Percentiles rank a stretch among this genome's conserved stretches.
phyloP scores from a whole-genome alignment of 2,797 vertebrate species.

The Sebastes cheni region DNA sequence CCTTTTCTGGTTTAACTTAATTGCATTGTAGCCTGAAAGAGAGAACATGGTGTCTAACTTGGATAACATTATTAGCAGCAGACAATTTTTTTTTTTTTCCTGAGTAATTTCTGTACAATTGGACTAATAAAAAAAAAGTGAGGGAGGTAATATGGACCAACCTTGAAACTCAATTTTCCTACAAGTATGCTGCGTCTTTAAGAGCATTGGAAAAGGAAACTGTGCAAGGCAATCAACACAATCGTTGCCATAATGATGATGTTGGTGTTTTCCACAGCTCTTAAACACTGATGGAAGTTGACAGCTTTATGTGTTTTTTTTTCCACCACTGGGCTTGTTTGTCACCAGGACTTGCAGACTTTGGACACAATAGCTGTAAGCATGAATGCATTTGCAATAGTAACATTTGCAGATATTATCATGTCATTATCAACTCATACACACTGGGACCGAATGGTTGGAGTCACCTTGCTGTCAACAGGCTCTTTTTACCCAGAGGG shows the following conservation, averaged over 20 bases:
- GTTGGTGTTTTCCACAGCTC: neutral
- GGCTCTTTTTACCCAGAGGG: neutral
- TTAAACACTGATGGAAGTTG: neutral
- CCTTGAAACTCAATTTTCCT: neutral
- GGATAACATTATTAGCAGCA: neutral
- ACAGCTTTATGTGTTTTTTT: neutral
- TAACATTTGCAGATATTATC: neutral
- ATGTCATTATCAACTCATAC: neutral
- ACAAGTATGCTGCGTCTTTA: neutral
- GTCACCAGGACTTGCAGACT: conserved; percentile 6
- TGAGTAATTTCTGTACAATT: neutral
- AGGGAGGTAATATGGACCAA: too few species aligned
- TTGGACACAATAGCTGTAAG: neutral
- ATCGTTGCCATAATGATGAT: neutral
- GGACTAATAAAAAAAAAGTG: neutral
- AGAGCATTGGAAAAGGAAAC: neutral
- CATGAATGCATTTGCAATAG: conserved; percentile 25
- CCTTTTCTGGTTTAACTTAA: neutral
- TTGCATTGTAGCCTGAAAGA: neutral
- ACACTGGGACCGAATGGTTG: neutral
- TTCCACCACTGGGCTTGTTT: neutral
- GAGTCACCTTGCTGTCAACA: conserved; percentile 29
- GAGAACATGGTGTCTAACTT: neutral
- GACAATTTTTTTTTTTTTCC: neutral
- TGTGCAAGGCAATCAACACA: neutral